A percentile compares a stretch with the other conserved stretches of the same genome.
Evolutionary conservation across 2,113 vertebrate genomes (phyloP).

Genomic region (Leucopsar rothschildi): DNA sequence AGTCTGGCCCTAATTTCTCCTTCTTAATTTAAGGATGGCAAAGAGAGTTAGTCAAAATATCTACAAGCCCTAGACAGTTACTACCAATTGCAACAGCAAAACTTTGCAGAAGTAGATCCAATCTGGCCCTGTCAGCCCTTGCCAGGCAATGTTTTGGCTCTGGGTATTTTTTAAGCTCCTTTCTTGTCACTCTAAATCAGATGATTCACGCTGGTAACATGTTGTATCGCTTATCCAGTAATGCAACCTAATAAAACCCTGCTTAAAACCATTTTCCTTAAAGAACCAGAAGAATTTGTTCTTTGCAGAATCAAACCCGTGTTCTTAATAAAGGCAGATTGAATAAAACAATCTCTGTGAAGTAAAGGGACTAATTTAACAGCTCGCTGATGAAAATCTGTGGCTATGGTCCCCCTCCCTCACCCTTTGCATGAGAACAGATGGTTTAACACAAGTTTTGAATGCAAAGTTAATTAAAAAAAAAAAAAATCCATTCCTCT

Average conservation of each 20-base stretch:
- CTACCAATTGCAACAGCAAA: slow-evolving; percentile 58
- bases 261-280: slow-evolving; percentile 66
- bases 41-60: slow-evolving; percentile 60
- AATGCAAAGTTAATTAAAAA: slow-evolving; percentile 65
- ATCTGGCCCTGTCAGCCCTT: slow-evolving; percentile 36
- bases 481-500: slow-evolving; percentile 34
- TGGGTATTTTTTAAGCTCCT: slow-evolving; percentile 51
- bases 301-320: slow-evolving; percentile 64
- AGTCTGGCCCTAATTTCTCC: slow-evolving; percentile 18
- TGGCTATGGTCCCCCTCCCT: slow-evolving; percentile 20
- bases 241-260: slow-evolving; percentile 62
- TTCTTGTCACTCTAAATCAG: slow-evolving; percentile 65
- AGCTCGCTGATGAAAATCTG: slow-evolving; percentile 63
- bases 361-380: slow-evolving; percentile 53
- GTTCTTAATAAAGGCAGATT: slow-evolving; percentile 71
- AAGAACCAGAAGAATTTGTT: slow-evolving; percentile 73
- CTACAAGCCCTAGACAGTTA: slow-evolving; percentile 21
- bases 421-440: slow-evolving; percentile 45
- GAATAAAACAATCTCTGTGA: slow-evolving; percentile 60
- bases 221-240: slow-evolving; percentile 69
- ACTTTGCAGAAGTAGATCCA: slow-evolving; percentile 45
- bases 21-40: neutral
- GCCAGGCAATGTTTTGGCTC: slow-evolving; percentile 65
- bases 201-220: slow-evolving; percentile 72
- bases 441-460: slow-evolving; percentile 53